Conservation (phyloP, 2,797 vertebrate species). For the Anguilla marmorata region DNA sequence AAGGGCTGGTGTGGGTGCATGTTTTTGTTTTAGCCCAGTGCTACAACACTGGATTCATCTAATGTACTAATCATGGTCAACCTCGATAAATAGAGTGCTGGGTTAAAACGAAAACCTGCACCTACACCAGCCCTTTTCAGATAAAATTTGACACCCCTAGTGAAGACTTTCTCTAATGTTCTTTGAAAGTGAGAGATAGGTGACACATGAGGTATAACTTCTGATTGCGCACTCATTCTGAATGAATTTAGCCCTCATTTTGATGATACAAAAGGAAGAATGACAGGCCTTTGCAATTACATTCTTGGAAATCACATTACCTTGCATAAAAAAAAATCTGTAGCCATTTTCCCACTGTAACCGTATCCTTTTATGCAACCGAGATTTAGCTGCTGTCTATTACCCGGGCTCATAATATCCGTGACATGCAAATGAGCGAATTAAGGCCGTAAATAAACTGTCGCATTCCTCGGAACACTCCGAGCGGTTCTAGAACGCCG, state of each 20-base stretch:
- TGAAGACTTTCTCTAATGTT: neutral
- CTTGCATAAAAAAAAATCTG: neutral
- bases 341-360: neutral
- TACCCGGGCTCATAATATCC: slow-evolving; percentile 1
- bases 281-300: neutral
- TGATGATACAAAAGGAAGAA: neutral
- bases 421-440: neutral
- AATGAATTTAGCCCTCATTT: neutral
- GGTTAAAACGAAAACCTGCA: too few species aligned
- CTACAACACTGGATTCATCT: too few species aligned
- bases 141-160: neutral
- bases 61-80: neutral
- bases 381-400: neutral
- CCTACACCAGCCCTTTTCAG: neutral
- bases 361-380: neutral
- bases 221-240: neutral
- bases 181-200: neutral
- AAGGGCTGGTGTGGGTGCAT: too few species aligned
- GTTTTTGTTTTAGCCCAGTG: too few species aligned
- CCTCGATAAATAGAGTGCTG: too few species aligned
- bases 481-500: neutral
- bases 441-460: neutral
- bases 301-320: neutral
- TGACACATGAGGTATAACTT: neutral
- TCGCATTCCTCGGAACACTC: neutral